Conservation (phyloP, 1,140 invertebrate genomes). For the Heliconius hewitsoni region DNA sequence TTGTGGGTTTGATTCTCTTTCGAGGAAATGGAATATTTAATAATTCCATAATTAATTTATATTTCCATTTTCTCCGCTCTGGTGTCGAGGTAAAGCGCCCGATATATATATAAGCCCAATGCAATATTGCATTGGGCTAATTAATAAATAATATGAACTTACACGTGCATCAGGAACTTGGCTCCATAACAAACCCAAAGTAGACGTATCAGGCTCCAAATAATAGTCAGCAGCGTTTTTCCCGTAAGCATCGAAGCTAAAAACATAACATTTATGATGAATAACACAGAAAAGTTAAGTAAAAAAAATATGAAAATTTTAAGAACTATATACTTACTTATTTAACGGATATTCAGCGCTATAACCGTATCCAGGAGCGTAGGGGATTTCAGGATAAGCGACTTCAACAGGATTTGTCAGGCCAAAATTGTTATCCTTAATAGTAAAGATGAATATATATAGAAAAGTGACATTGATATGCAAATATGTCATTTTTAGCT, state of each 20-base stretch:
- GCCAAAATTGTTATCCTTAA: constrained; percentile 63
- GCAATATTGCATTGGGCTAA: too few relatives aligned
- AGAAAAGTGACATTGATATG: too few relatives aligned
- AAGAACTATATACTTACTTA: constrained; percentile 40
- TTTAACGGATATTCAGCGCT: constrained; percentile 53
- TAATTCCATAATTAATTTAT: too few relatives aligned
- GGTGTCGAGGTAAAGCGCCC: too few relatives aligned
- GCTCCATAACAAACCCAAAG: constrained; percentile 64
- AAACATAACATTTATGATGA: constrained; percentile 23
- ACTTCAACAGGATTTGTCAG: constrained; percentile 58
- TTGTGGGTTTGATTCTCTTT: too few relatives aligned
- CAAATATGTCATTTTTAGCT: too few relatives aligned
- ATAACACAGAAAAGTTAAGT: neutral
- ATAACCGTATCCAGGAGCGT: constrained; percentile 69
- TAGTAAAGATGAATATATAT: neutral
- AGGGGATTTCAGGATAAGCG: constrained; percentile 68
- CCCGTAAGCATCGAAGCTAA: constrained; percentile 64
- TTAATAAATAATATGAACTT: constrained; percentile 3
- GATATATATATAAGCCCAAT: too few relatives aligned
- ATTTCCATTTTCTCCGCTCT: too few relatives aligned
- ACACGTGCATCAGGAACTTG: constrained; percentile 71
- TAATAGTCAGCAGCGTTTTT: constrained; percentile 51
- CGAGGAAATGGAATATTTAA: too few relatives aligned
- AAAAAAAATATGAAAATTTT: neutral
- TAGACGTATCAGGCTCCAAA: constrained; percentile 65